phyloP scores from a whole-genome alignment of 1,140 invertebrate species.

The Conopomorpha cramerella region DNA sequence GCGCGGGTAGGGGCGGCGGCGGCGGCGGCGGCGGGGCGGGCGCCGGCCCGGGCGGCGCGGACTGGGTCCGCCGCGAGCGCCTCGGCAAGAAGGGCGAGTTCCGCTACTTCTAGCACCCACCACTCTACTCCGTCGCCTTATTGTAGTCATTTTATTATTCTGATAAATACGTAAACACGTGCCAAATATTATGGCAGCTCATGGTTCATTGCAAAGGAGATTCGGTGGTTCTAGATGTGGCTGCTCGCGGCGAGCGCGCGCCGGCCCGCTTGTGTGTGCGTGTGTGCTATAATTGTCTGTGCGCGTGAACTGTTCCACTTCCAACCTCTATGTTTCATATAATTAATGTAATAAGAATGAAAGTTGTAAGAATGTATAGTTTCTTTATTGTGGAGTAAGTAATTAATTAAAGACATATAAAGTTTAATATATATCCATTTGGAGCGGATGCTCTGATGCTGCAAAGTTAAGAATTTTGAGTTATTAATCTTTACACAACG shows the following conservation, averaged over 20 bases:
- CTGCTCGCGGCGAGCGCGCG: constrained; percentile 1
- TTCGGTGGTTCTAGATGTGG: too few relatives aligned
- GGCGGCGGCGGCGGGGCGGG: constrained; percentile 5
- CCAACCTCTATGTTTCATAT: too few relatives aligned
- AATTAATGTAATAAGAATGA: too few relatives aligned
- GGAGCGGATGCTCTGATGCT: neutral
- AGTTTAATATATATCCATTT: neutral
- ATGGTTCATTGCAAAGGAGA: too few relatives aligned
- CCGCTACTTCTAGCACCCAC: constrained; percentile 80
- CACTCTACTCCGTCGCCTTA: neutral
- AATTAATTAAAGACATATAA: neutral
- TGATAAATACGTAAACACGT: too few relatives aligned
- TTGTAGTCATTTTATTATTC: too few relatives aligned
- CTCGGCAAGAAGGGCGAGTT: constrained; percentile 95
- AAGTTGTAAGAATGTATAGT: neutral
- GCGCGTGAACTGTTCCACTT: too few relatives aligned
- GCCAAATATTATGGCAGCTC: too few relatives aligned
- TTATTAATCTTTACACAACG: too few relatives aligned
- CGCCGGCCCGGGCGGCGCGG: constrained; percentile 38
- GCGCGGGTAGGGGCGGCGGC: constrained; percentile 7
- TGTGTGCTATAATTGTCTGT: neutral
- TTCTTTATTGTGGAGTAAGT: too few relatives aligned
- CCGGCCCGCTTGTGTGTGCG: neutral
- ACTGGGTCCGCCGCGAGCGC: constrained; percentile 84
- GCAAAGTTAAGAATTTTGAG: neutral